These are phyloP conservation scores for Brienomyrus longianalis DNA, from an alignment of 2,113 vertebrate genomes.

Conservation along the genomic window DNA sequence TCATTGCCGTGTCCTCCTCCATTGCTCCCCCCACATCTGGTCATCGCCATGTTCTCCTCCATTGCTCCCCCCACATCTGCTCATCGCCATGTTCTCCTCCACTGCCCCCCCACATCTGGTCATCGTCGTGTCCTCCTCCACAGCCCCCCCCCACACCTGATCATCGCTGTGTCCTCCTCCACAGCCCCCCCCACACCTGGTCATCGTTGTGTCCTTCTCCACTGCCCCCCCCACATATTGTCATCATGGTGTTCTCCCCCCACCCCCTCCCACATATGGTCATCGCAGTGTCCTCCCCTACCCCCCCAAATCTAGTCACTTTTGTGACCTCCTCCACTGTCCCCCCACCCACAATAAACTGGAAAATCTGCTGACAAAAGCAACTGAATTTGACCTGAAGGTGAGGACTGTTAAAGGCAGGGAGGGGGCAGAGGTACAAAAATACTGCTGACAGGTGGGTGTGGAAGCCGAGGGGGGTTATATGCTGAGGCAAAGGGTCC, in stretches of 20 bases:
- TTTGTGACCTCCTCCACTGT: background rate
- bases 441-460: constrained; percentile 1
- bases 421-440: background rate
- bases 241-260: background rate
- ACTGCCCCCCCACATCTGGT: too few relatives aligned
- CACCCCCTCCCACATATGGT: too few relatives aligned
- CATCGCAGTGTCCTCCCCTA: too few relatives aligned
- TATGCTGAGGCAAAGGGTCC: background rate
- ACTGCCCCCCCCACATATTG: too few relatives aligned
- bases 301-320: background rate
- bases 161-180: background rate
- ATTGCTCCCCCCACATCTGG: too few relatives aligned
- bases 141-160: background rate
- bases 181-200: too few relatives aligned
- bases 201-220: background rate
- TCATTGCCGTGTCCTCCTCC: too few relatives aligned
- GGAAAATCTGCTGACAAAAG: constrained; percentile 4
- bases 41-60: too few relatives aligned
- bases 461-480: background rate
- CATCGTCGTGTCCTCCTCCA: too few relatives aligned
- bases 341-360: background rate
- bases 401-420: background rate
- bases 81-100: background rate
- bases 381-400: background rate
- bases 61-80: background rate